A percentile compares a stretch with the other conserved stretches of the same genome.
Evolutionary conservation across 1,140 invertebrate genomes (phyloP).

Genomic region (Anastrepha obliqua): DNA sequence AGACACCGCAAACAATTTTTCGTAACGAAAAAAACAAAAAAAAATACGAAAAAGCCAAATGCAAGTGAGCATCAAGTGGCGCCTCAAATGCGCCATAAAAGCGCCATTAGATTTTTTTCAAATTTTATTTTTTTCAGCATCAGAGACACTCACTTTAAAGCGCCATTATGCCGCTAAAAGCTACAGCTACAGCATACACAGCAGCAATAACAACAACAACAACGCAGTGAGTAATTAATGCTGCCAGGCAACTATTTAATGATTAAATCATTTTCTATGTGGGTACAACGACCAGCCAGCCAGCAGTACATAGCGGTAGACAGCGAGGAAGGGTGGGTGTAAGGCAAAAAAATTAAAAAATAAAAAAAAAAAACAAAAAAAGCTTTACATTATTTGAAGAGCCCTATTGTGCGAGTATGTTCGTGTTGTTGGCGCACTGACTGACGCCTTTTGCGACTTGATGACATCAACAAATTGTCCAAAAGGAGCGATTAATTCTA

Average conservation of each 20-base stretch:
- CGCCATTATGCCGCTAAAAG: neutral
- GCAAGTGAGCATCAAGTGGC: slow-evolving; percentile 27
- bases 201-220: neutral
- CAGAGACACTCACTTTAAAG: neutral
- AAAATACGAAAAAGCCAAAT: slow-evolving; percentile 22
- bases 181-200: neutral
- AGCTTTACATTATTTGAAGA: neutral
- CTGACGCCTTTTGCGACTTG: neutral
- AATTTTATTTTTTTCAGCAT: neutral
- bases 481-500: slow-evolving; percentile 20
- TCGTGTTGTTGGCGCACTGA: neutral
- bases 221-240: slow-evolving; percentile 15
- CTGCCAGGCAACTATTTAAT: slow-evolving; percentile 34
- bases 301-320: neutral
- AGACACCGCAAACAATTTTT: neutral
- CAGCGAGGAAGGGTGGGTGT: neutral
- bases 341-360: neutral
- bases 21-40: neutral
- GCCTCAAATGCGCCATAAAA: slow-evolving; percentile 38
- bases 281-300: slow-evolving; percentile 1
- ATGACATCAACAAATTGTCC: slow-evolving; percentile 50
- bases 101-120: slow-evolving; percentile 9
- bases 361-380: neutral
- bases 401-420: neutral
- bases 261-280: slow-evolving; percentile 38